Conservation (phyloP, 2,797 vertebrate genomes). For the Numenius phaeopus region DNA sequence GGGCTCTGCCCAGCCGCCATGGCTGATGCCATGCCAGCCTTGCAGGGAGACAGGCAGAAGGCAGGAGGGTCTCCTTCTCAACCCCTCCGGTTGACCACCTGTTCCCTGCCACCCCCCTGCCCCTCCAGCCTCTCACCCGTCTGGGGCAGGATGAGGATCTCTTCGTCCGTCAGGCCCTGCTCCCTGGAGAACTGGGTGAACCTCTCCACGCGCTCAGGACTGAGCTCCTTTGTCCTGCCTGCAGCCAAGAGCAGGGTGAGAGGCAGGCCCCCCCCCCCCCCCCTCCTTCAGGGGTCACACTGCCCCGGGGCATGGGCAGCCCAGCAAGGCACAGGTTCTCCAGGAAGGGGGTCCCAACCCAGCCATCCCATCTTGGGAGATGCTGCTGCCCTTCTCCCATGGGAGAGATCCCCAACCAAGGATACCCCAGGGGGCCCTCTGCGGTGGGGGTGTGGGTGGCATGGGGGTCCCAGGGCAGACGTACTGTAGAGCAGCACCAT, state of each 20-base stretch:
- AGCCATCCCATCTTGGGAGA: neutral
- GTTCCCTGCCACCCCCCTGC: accelerated
- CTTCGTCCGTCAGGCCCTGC: constrained; percentile 80
- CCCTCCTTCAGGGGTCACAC: accelerated
- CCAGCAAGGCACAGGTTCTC: neutral
- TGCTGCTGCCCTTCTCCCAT: neutral
- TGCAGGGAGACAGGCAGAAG: neutral
- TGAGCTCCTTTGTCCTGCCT: constrained; percentile 83
- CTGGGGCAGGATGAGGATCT: constrained; percentile 83
- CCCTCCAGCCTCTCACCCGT: constrained; percentile 78
- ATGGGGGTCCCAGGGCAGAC: neutral
- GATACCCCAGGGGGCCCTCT: accelerated
- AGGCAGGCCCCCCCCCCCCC: neutral
- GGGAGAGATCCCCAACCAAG: neutral
- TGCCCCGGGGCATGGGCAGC: neutral
- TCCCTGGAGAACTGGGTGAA: constrained; percentile 83
- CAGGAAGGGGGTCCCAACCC: accelerated
- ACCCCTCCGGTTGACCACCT: neutral
- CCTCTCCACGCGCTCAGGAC: constrained; percentile 78
- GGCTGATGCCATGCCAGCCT: neutral
- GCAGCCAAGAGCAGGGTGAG: neutral
- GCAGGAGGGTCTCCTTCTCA: neutral
- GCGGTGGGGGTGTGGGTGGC: accelerated
- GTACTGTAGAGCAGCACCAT: constrained; percentile 89
- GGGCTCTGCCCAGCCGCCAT: neutral